phyloP scores from a whole-genome alignment of 92 coral and sea anemone genomes.

The Umimayanthus chanpuru region DNA sequence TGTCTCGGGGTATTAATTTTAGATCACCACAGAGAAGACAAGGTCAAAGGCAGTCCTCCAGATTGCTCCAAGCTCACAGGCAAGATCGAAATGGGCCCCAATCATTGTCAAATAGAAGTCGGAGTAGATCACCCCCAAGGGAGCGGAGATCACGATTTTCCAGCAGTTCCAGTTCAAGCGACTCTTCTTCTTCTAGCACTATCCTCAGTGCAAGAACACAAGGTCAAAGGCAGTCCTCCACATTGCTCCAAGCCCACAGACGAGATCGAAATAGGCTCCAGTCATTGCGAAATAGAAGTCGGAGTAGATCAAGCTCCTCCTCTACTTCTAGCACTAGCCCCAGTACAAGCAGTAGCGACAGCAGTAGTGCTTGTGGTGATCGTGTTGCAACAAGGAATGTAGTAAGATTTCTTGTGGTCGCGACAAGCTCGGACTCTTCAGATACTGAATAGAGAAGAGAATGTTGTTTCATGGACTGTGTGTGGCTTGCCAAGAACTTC shows the following conservation, averaged over 20 bases:
- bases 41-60: not conserved
- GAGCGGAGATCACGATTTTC: not conserved
- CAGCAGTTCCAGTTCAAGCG: not conserved
- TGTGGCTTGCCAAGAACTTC: no score
- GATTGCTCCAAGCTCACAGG: not conserved
- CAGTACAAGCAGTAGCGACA: not conserved
- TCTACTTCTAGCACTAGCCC: not conserved
- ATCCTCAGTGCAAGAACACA: not conserved
- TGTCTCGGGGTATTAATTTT: not conserved
- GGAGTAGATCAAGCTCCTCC: not conserved
- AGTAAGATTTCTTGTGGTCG: not conserved
- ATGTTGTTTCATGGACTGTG: no score
- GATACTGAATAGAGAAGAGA: not conserved
- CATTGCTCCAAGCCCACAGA: not conserved
- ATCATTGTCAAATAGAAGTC: not conserved
- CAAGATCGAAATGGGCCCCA: not conserved
- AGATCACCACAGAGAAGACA: not conserved
- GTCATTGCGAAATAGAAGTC: not conserved
- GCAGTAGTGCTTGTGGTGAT: not conserved
- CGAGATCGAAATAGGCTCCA: not conserved
- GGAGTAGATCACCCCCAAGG: constrained; percentile 5
- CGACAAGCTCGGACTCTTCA: not conserved
- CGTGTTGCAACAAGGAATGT: no score
- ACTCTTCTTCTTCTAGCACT: not conserved
- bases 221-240: not conserved